Conservation (phyloP, 2,797 vertebrate species). For the Numenius phaeopus region DNA sequence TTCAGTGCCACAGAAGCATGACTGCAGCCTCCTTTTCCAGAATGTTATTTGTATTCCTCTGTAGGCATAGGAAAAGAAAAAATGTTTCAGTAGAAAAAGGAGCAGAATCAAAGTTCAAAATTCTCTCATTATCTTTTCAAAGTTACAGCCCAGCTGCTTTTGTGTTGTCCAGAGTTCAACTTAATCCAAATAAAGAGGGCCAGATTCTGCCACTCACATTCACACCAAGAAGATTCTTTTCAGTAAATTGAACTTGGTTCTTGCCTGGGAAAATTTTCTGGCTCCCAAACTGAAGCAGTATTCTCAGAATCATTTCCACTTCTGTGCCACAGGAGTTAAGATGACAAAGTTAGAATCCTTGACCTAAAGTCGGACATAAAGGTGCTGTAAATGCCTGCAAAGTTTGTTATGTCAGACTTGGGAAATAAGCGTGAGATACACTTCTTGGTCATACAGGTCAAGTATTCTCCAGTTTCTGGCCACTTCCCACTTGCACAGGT, state of each 20-base stretch:
- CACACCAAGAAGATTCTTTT: background rate
- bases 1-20: conserved; percentile 25
- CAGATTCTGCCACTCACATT: background rate
- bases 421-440: background rate
- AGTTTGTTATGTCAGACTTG: background rate
- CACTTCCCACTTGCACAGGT: background rate
- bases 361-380: background rate
- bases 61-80: conserved; percentile 2
- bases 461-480: background rate
- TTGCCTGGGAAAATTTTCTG: conserved; percentile 1
- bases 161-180: background rate
- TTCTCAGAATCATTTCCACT: background rate
- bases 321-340: background rate
- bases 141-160: conserved; percentile 2
- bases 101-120: conserved; percentile 23
- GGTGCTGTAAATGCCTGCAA: background rate
- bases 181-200: background rate
- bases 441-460: background rate
- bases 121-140: background rate
- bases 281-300: background rate
- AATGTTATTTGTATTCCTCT: conserved; percentile 17
- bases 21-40: background rate
- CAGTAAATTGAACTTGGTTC: background rate
- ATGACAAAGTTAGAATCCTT: background rate
- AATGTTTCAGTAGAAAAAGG: background rate